Conservation (phyloP, 2,888 invertebrate genomes). For the Leucophenga maculata region DNA sequence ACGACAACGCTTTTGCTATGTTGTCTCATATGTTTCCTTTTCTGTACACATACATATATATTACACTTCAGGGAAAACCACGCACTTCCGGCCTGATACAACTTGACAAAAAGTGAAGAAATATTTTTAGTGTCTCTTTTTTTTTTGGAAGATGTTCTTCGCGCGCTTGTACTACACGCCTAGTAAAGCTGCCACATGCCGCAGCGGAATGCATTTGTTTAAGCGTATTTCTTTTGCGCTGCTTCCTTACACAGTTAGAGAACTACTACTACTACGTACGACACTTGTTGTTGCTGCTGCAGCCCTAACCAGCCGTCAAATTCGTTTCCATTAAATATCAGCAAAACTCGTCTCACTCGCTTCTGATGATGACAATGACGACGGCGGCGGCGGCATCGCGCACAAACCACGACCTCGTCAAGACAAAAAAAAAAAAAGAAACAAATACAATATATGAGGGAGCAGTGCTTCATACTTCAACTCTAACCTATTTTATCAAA, state of each 20-base stretch:
- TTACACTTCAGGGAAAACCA: slow-evolving; percentile 5
- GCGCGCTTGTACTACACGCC: no score
- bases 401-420: slow-evolving; percentile 25
- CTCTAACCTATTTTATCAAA: slow-evolving; percentile 45
- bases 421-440: slow-evolving; percentile 19
- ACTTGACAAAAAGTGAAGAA: no score
- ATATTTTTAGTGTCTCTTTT: no score
- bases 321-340: slow-evolving; percentile 62
- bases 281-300: slow-evolving; percentile 1
- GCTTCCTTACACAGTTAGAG: no score
- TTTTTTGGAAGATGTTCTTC: no score
- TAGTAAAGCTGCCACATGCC: background rate
- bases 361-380: slow-evolving; percentile 18
- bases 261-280: no score
- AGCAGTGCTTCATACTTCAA: background rate
- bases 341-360: slow-evolving; percentile 2
- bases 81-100: background rate
- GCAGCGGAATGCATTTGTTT: slow-evolving; percentile 1
- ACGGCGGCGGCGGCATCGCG: slow-evolving; percentile 18
- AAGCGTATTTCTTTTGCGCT: background rate
- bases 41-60: no score
- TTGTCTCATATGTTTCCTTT: no score
- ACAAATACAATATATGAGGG: background rate
- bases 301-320: slow-evolving; percentile 67
- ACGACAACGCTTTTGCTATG: no score